Conservation (phyloP, 2,797 vertebrate species). For the Danio jaintianensis region DNA sequence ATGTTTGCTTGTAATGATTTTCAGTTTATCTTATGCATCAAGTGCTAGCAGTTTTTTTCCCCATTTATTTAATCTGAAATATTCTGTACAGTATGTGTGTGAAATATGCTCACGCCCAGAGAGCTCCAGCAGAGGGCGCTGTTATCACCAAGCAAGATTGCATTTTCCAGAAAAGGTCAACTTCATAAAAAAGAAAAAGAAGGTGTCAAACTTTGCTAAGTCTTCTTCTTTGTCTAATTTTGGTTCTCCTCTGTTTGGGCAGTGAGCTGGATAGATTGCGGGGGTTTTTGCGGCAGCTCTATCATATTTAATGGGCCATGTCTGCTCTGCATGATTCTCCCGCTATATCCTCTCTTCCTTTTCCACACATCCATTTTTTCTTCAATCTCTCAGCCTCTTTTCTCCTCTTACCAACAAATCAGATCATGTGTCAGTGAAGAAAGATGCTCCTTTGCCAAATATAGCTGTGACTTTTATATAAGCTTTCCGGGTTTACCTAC, state of each 20-base stretch:
- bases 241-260: constrained; percentile 34
- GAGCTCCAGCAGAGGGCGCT: constrained; percentile 33
- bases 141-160: background rate
- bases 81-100: background rate
- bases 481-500: background rate
- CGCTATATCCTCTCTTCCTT: background rate
- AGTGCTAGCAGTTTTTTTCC: no score
- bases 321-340: constrained; percentile 27
- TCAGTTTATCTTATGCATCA: no score
- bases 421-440: constrained; percentile 7
- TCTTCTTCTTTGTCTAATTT: background rate
- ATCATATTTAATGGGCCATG: constrained; percentile 53
- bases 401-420: background rate
- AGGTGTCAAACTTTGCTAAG: constrained; percentile 2
- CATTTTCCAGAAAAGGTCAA: constrained; percentile 9
- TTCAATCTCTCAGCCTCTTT: background rate
- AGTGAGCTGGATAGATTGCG: constrained; percentile 36
- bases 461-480: constrained; percentile 4
- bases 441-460: background rate
- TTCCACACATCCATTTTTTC: constrained; percentile 8
- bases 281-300: constrained; percentile 54
- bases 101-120: background rate
- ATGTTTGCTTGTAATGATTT: no score
- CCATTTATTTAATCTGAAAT: background rate
- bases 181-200: background rate